Percentiles rank a stretch among this genome's conserved stretches.
phyloP scores from a whole-genome alignment of 2,888 invertebrate genomes.

The Tetranychus truncatus region DNA sequence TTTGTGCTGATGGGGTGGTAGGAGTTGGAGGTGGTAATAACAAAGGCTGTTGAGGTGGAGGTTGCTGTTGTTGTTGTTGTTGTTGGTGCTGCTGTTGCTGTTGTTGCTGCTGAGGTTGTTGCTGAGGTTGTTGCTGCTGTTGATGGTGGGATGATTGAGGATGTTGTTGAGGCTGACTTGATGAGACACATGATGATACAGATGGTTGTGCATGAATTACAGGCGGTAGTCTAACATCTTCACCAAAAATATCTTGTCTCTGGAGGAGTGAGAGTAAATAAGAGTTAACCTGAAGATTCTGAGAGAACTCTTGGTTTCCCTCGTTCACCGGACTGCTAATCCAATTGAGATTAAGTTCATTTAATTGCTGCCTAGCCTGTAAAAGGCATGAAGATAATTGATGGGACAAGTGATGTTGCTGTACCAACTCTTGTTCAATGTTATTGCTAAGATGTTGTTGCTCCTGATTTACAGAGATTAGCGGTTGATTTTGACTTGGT shows the following conservation, averaged over 20 bases:
- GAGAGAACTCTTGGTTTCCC: slow-evolving; percentile 3
- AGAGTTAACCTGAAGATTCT: slow-evolving; percentile 10
- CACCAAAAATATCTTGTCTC: slow-evolving; percentile 9
- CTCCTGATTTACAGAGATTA: slow-evolving; percentile 9
- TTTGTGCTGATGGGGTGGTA: not conserved
- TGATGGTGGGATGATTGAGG: not conserved
- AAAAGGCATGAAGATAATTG: slow-evolving; percentile 11
- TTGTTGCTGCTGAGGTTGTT: not conserved
- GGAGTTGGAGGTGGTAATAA: not conserved
- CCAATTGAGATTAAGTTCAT: slow-evolving; percentile 15
- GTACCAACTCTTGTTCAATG: slow-evolving; percentile 11
- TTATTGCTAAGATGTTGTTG: slow-evolving; percentile 9
- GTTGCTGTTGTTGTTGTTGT: not conserved
- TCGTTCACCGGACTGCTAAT: not conserved
- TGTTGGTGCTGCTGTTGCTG: not conserved
- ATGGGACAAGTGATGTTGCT: slow-evolving; percentile 13
- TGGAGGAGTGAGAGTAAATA: slow-evolving; percentile 11
- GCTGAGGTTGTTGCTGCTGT: not conserved
- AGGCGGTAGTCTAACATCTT: slow-evolving; percentile 15
- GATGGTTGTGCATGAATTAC: slow-evolving; percentile 5
- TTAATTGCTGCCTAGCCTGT: slow-evolving; percentile 17
- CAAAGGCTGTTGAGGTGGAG: not conserved
- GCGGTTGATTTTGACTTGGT: slow-evolving; percentile 8
- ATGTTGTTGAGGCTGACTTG: slow-evolving; percentile 3
- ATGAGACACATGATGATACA: not conserved